phyloP scores from a whole-genome alignment of 2,888 invertebrate species.

The Smittia sp. region DNA sequence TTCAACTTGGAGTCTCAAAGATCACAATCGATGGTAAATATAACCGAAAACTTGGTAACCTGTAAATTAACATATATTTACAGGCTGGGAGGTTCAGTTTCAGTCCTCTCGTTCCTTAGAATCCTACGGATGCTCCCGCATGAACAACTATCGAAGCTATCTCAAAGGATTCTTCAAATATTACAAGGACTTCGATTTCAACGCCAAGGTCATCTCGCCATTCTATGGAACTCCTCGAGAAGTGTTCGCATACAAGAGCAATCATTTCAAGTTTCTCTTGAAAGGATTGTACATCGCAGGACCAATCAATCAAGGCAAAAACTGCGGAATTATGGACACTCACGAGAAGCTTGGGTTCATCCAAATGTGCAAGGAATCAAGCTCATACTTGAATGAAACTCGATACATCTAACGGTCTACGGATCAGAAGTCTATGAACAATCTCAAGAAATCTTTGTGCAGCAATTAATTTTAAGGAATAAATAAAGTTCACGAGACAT shows the following conservation, averaged over 20 bases:
- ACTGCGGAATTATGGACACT: neutral
- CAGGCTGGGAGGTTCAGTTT: constrained; percentile 13
- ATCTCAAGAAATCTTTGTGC: too few relatives aligned
- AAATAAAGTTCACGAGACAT: too few relatives aligned
- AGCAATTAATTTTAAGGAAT: too few relatives aligned
- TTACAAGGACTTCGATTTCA: neutral
- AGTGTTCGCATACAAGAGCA: neutral
- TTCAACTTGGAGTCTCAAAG: neutral
- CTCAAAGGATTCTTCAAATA: constrained; percentile 11
- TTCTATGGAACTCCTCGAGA: neutral
- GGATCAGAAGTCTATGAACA: too few relatives aligned
- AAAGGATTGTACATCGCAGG: neutral
- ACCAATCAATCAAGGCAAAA: neutral
- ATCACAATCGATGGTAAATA: constrained; percentile 10
- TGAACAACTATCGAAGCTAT: constrained; percentile 1
- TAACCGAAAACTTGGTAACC: neutral
- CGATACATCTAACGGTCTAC: too few relatives aligned
- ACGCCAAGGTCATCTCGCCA: neutral
- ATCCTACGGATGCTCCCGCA: neutral
- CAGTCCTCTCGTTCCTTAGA: neutral
- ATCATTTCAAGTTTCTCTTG: neutral
- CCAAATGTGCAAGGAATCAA: too few relatives aligned
- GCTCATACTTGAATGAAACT: too few relatives aligned
- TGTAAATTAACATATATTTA: neutral
- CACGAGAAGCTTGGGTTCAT: too few relatives aligned